Conservation (phyloP, 2,113 vertebrate species). For the Rattus rattus region DNA sequence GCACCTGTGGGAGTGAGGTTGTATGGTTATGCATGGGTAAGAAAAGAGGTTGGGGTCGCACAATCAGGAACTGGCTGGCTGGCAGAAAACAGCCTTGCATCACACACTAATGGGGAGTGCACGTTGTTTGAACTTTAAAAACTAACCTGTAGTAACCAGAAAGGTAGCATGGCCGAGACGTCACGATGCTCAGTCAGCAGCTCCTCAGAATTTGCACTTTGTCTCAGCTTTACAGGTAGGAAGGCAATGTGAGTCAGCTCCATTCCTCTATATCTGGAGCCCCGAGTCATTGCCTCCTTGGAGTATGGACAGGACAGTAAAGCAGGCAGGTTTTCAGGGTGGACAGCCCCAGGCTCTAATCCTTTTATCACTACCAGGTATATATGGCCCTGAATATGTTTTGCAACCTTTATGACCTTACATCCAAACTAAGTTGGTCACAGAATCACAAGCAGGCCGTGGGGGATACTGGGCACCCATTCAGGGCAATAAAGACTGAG, state of each 20-base stretch:
- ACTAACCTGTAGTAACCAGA: background rate
- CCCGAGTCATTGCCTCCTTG: background rate
- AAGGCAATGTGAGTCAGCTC: background rate
- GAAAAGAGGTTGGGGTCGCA: background rate
- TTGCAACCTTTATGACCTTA: background rate
- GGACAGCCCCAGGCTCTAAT: background rate
- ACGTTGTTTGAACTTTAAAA: background rate
- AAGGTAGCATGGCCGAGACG: background rate
- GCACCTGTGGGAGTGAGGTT: background rate
- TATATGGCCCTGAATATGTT: background rate
- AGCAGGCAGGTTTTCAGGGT: background rate
- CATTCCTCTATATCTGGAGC: background rate
- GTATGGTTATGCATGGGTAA: background rate
- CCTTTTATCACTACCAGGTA: background rate
- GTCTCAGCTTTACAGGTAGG: background rate
- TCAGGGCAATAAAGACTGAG: background rate
- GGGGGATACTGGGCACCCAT: background rate
- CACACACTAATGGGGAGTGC: no score
- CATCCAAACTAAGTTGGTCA: background rate
- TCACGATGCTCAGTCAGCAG: background rate
- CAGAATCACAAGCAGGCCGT: background rate
- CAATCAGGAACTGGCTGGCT: background rate
- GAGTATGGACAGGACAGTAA: background rate
- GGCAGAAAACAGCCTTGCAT: background rate
- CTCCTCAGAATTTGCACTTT: background rate